Evolutionary conservation across 1,140 invertebrate species (phyloP).

Genomic region (Portunus trituberculatus): DNA sequence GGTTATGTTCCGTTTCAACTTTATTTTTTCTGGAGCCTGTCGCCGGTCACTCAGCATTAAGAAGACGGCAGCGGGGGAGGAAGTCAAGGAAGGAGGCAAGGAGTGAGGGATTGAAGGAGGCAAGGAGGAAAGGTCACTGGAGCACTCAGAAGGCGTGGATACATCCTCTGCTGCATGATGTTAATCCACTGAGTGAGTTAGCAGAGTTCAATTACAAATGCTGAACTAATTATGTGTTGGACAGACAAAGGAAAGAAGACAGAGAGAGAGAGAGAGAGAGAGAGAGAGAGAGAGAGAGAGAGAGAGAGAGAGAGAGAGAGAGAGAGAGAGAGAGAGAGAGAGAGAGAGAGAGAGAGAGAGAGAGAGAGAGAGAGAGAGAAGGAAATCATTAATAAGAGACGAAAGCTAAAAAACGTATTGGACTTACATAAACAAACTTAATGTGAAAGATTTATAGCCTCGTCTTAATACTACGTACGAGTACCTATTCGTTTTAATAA

Average conservation of each 20-base stretch:
- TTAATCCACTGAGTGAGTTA: neutral
- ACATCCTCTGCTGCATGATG: neutral
- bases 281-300: neutral
- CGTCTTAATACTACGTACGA: too few relatives aligned
- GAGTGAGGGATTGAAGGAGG: too few relatives aligned
- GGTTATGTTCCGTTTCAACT: neutral
- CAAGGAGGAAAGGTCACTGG: too few relatives aligned
- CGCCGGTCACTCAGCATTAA: neutral
- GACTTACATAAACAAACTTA: neutral
- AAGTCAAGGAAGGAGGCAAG: too few relatives aligned
- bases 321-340: too few relatives aligned
- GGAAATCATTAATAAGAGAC: neutral
- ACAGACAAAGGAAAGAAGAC: neutral
- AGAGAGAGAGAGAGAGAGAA: neutral
- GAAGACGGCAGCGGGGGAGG: neutral
- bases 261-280: neutral
- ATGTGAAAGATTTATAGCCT: neutral
- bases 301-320: neutral
- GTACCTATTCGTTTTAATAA: neutral
- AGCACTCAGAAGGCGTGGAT: too few relatives aligned
- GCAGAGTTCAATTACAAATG: neutral
- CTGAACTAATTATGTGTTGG: constrained; percentile 13
- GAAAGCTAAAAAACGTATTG: neutral
- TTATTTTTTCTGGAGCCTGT: neutral
- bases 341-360: too few relatives aligned